A percentile compares a stretch with the other conserved stretches of the same genome.
Evolutionary conservation across 2,888 invertebrate genomes (phyloP).

Genomic region (Cyrtodaria siliqua): DNA sequence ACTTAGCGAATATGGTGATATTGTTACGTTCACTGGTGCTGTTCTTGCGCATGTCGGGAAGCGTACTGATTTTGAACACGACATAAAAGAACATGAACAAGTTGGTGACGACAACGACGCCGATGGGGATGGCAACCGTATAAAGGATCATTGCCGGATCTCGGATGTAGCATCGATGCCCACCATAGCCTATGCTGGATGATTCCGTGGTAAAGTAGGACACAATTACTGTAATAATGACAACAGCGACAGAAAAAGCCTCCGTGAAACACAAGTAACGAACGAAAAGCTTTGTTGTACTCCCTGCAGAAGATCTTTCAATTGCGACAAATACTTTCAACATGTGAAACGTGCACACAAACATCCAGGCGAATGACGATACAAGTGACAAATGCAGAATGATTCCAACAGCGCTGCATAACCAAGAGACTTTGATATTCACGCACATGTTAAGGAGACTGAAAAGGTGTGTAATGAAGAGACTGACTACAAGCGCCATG

Average conservation of each 20-base stretch:
- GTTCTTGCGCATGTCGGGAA: constrained; percentile 28
- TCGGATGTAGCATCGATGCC: constrained; percentile 39
- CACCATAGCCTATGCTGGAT: constrained; percentile 37
- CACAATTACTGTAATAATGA: constrained; percentile 10
- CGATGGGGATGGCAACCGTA: constrained; percentile 41
- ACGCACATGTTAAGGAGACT: background rate
- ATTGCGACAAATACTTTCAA: constrained; percentile 42
- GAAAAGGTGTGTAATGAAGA: background rate
- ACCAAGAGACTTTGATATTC: background rate
- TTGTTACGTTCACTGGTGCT: constrained; percentile 39
- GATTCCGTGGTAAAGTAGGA: background rate
- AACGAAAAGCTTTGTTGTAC: constrained; percentile 13
- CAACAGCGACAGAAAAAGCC: constrained; percentile 8
- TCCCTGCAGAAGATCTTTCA: constrained; percentile 5
- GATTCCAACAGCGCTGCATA: constrained; percentile 4
- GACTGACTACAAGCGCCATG: constrained; percentile 15
- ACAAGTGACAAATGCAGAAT: constrained; percentile 5
- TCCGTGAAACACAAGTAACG: constrained; percentile 16
- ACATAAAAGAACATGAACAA: constrained; percentile 48
- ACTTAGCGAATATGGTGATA: constrained; percentile 44
- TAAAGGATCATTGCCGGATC: constrained; percentile 29
- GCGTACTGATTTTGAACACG: constrained; percentile 18
- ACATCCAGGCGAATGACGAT: constrained; percentile 30
- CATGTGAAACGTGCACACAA: constrained; percentile 51
- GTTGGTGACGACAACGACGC: constrained; percentile 36